Base-by-base conservation (phyloP, 2,797 vertebrate genomes). In the Microchirus variegatus region DNA sequence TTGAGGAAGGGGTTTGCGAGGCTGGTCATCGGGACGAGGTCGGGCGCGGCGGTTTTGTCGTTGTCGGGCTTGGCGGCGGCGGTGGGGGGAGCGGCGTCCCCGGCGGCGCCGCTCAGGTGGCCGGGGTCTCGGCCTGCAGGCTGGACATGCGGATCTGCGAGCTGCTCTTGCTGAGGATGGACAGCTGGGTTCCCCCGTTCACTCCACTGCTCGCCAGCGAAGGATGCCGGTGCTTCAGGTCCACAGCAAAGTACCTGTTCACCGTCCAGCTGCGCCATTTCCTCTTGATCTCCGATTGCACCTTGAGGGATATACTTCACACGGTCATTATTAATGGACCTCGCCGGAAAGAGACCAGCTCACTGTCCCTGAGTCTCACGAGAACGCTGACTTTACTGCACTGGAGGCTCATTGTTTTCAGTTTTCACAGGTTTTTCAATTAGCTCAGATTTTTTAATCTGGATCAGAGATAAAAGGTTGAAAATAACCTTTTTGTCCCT, bases 181-280 rank as follows among this genome's bases (percentile, higher is more conserved):
- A 98, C 75, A 99, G 94, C 87, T 99, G 97, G 16, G 97, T 99
- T 15, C 97, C 97, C 77, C 97, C 97, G 67, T 99, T 99, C 90
- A 96, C 96, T 54, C 97, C 97, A 54, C 97, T 99, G 96, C 97
- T 99, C 83, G 96, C 97, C 93, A 99, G 91, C 50, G 97, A 99
- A 0, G 97, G 97, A 73, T 99, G 97, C 51, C 97, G 96, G 83
- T 94, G 91, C 89, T 99, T 99, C 95, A 98, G 96, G 93, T 99
- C 97, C 95, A 98, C 95, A 90, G 96, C 94, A 94, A 99, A 99
- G 91, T 99, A 99, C 73, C 97, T 93, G 94, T 99, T 99, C 94
- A 98, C 96, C 93, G 97, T 98, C 97, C 97, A 99, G 94, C 97
- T 98, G 92, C 97, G 93, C 97, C 97, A 99, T 93, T 99, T 99